Base-by-base conservation (phyloP, 2,888 invertebrate species). In the Xylocampa areola region DNA sequence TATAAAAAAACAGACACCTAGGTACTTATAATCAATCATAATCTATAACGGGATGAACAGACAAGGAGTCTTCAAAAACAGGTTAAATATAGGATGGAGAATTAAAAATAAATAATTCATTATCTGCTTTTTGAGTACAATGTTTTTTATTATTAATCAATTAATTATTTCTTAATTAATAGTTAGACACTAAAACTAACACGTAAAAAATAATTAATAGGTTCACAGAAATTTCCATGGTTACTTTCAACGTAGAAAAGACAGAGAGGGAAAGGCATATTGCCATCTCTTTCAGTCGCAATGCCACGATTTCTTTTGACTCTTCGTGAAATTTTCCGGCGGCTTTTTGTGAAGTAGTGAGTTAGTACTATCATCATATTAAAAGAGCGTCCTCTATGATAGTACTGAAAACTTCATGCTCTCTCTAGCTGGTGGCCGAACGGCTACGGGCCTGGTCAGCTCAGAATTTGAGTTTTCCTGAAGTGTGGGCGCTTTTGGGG, bases 221-320 rank as follows among this genome's bases (percentile, higher is more conserved):
- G 16, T 33, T 35, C 10, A 35, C 5, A 16, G 17, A 35, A 35
- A 35, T 4, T 17, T 17, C 16, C 57, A 13, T 25, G 35, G 30
- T 10, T 23, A 39, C 23, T 59, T 60, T 44, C n/a, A 14, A 35
- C 35, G 16, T 17, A 35, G 4, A 17, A 33, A 67, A 37, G 11
- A 41, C 10, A 60, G 11, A 21, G 16, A 16, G 17, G 17, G 11
- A 21, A 2, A 21, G 19, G 36, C 11, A 7, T 32, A 10, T 21
- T 5, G 35, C 13, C 21, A 7, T 61, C 68, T 41, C 36, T 32
- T 17, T 61, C 25, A 14, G 35, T 68, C 61, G 3, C 10, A 35
- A 30, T 60, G 33, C 5, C n/a, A 17, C 32, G 11, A 14, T 40
- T 30, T 60, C 40, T 36, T 58, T 66, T 17, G n/a, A 1, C 14